Conservation (phyloP, 2,888 invertebrate genomes). For the Diplazon laetatorius region DNA sequence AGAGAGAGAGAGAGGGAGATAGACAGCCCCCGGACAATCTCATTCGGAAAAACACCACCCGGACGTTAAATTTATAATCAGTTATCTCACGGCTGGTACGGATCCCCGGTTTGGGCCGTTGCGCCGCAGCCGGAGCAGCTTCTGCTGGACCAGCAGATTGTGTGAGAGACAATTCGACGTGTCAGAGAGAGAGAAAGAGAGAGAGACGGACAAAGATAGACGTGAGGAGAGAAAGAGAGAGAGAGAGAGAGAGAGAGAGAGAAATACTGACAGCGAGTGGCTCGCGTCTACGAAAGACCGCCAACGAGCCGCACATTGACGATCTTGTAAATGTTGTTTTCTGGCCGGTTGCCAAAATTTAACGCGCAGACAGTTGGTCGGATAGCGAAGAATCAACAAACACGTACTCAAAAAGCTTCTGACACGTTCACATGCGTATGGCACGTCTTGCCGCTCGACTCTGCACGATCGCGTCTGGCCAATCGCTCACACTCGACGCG, state of each 20-base stretch:
- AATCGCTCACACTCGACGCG: not conserved
- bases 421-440: too few relatives aligned
- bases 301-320: not conserved
- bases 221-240: conserved; percentile 1
- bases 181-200: not conserved
- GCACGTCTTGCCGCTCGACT: conserved; percentile 38
- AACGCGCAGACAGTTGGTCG: conserved; percentile 80
- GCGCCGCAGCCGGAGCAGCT: not conserved
- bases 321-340: conserved; percentile 62
- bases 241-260: not conserved
- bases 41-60: not conserved
- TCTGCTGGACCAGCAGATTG: not conserved
- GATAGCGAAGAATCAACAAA: conserved; percentile 66
- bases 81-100: not conserved
- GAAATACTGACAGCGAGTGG: not conserved
- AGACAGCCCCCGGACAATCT: not conserved
- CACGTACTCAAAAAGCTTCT: too few relatives aligned
- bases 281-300: too few relatives aligned
- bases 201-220: too few relatives aligned
- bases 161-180: conserved; percentile 10
- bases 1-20: too few relatives aligned
- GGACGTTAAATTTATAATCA: conserved; percentile 10
- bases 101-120: not conserved
- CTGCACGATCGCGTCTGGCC: not conserved
- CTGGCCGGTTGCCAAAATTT: conserved; percentile 79